Base-by-base conservation (phyloP, 2,888 invertebrate species). In the Drosophila mimetica region DNA sequence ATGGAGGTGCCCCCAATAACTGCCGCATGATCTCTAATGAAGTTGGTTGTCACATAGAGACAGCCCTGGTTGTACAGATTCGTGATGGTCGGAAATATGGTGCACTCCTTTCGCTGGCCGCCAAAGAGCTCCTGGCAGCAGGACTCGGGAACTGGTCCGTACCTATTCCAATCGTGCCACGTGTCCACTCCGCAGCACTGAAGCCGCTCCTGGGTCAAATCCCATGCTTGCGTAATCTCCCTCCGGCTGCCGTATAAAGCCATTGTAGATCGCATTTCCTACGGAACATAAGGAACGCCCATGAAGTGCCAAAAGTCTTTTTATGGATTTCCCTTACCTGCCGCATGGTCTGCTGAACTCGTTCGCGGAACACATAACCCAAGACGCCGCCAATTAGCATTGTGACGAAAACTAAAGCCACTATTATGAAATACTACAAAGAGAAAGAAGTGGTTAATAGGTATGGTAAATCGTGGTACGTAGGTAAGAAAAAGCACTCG, bases 341-440 rank as follows among this genome's bases (percentile, higher is more conserved):
- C 87, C 95, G 94, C 91, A 97, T 93, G 0, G 95, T 95, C 44
- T 94, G 93, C 54, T 94, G 92, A 32, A 98, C 96, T 91, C 97
- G 96, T 89, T 95, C 96, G 44, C 97, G 94, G 93, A 97, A 98
- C 51, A 98, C 97, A 90, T 97, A 97, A 55, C 97, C 96, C 59
- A 98, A 93, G 73, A 98, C 96, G 42, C 97, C 98, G 36, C 97
- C 97, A 67, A 98, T 95, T 75, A 98, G 92, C 95, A 98, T 96
- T 72, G 96, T 96, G 73, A 98, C 95, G 92, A 98, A 97, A 79
- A 98, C 95, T 79, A 98, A 93, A 90, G 98, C 95, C 52, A 98
- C 93, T 22, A 97, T 93, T 83, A 97, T 96, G 92, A 97, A 97
- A 92, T 97, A 97, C 97, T 97, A 93, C 74, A 74, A 76, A 25